Evolutionary conservation across 2,113 vertebrate species (phyloP).

Genomic region (Caretta caretta): DNA sequence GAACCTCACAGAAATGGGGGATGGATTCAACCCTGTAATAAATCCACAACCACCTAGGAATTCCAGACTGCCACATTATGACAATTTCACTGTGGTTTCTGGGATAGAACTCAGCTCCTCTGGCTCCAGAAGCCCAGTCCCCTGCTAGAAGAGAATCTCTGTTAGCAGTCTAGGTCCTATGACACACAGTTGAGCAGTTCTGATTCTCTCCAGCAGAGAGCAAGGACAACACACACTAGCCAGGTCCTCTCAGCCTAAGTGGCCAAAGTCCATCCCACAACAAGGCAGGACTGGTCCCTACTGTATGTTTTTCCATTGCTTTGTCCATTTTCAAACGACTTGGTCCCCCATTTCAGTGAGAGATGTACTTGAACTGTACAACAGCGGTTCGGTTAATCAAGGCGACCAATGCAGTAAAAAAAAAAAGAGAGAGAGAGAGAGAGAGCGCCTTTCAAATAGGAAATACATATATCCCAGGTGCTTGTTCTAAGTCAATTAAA

Average conservation of each 20-base stretch:
- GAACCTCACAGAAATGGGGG: neutral
- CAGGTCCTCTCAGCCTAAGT: neutral
- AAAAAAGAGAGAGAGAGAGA: no score
- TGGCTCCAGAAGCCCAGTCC: neutral
- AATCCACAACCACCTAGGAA: neutral
- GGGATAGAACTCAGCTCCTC: neutral
- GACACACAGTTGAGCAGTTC: neutral
- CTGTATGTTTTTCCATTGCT: no score
- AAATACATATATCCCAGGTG: no score
- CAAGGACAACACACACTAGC: neutral
- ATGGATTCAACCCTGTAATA: neutral
- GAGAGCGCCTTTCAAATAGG: no score
- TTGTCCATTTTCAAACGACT: no score
- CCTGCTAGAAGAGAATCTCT: neutral
- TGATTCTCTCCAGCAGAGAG: neutral
- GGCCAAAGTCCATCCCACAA: no score
- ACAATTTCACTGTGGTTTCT: neutral
- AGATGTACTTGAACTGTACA: no score
- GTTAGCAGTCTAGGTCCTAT: neutral
- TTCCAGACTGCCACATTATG: neutral
- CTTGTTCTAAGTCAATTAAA: no score
- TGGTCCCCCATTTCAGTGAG: no score
- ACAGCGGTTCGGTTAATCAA: no score
- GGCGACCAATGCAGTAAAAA: no score
- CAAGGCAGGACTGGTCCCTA: no score